Evolutionary conservation across 2,113 vertebrate species (phyloP), one percentile per base, ranked within the genome.

Genomic region (Phaethon lepturus): DNA sequence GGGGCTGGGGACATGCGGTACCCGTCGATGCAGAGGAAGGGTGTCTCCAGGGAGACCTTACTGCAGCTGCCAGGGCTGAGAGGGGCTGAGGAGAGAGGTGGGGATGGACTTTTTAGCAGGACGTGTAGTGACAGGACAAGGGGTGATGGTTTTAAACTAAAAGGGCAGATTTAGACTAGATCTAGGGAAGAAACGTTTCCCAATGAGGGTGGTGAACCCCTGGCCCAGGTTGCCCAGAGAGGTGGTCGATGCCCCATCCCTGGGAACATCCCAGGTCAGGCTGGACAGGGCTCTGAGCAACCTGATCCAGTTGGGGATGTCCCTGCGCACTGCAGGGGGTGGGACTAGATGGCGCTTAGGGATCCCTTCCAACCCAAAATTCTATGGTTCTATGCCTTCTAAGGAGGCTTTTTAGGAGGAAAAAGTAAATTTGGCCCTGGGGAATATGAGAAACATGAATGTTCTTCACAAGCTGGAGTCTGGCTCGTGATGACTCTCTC

Each of bases 1-100:
- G 0, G 5, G 40, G 20, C 38, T 68, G 72, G 83, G 81, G 44
- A 49, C 10, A 1, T 0, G 3, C 1, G 16, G 29, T 26, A 17
- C 24, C 47, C 7, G 0, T 4, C 4, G 5, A 3, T 12, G 33
- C 38, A 45, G 56, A 22, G 86, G 52, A 72, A 89, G 33, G 76
- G 52, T 53, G 69, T 40, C 83, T 74, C 45, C 0, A 0, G 33
- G 50, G 52, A n/a, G 2, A 75, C 17, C 59, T 88, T 47, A 6
- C 7, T 11, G 73, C 6, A 9, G 9, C 35, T 38, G 38, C 38
- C 38, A 38, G 38, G 38, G 38, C 38, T 38, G 38, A 38, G 38
- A 38, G 31, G 16, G 10, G n/a, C 11, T n/a, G 11, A 2, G 8
- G 5, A 35, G 38, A 58, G 55, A 67, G 44, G 5, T 19, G 38